Evolutionary conservation across 2,888 invertebrate species (phyloP).

Genomic region (Sinelater perroti): DNA sequence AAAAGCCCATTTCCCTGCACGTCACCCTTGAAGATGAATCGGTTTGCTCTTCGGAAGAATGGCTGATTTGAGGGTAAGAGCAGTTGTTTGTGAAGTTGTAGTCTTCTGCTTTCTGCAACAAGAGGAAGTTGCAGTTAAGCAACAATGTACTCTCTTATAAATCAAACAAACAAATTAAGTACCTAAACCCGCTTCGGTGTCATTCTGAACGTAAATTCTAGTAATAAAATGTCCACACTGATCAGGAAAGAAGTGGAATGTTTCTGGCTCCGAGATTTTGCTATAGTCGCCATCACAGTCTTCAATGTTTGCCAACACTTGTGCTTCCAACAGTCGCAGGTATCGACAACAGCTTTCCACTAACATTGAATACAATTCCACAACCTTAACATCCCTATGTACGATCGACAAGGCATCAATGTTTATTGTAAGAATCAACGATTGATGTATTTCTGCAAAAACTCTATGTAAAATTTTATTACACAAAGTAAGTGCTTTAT

Average conservation of each 20-base stretch:
- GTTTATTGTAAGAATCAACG: constrained; percentile 69
- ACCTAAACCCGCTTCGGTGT: constrained; percentile 75
- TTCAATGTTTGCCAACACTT: constrained; percentile 67
- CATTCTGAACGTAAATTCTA: constrained; percentile 72
- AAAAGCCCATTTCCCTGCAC: constrained; percentile 63
- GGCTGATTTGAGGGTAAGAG: constrained; percentile 75
- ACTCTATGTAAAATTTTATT: not conserved
- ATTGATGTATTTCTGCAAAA: constrained; percentile 56
- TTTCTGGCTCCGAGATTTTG: constrained; percentile 65
- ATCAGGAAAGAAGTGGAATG: constrained; percentile 78
- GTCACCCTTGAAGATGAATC: constrained; percentile 65
- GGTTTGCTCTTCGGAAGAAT: constrained; percentile 78
- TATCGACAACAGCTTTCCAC: constrained; percentile 79
- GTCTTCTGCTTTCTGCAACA: constrained; percentile 69
- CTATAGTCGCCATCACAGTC: constrained; percentile 43
- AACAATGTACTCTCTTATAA: too few species aligned
- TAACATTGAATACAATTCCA: constrained; percentile 75
- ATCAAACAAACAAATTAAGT: too few species aligned
- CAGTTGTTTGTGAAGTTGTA: constrained; percentile 75
- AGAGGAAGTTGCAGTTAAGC: too few species aligned
- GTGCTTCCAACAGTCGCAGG: constrained; percentile 71
- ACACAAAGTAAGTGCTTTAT: not conserved
- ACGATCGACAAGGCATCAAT: constrained; percentile 79
- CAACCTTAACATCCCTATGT: constrained; percentile 69
- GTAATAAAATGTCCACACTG: constrained; percentile 81